Evolutionary conservation across 2,888 invertebrate species (phyloP), one percentile per base, ranked within the genome.

Genomic region (Dolichopus griseipennis): DNA sequence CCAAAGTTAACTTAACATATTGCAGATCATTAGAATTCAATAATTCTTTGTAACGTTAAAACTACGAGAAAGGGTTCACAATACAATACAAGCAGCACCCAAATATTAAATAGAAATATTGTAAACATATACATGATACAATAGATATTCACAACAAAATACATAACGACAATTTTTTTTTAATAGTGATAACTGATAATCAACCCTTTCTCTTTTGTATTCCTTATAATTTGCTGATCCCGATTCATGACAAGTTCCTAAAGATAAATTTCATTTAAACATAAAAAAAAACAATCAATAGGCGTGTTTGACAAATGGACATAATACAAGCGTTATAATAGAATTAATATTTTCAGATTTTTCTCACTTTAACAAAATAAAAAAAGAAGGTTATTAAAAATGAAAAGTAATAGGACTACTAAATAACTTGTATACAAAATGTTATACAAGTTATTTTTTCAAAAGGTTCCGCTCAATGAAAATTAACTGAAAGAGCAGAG

Each of bases 281-380:
- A 1, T 5, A 10, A 10, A 10, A 12, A 2, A 10, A 37, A 52
- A 52, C 52, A 12, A 52, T 52, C 52, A 52, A 52, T 15, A 52
- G 52, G 52, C 52, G 52, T 15, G 52, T 12, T 52, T 52, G 52
- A 52, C 52, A 52, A 52, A 52, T 52, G 52, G 52, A 52, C 52
- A 52, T 15, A 15, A 52, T 52, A 52, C 18, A 52, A 52, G 12
- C 15, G 52, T 52, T 27, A 52, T 52, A 52, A 52, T 52, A 52
- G 18, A 18, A 52, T 52, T 12, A 37, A 52, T 18, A 52, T 6
- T 52, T 18, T 52, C 52, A 52, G 52, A 10, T 37, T 37, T 37
- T 37, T 37, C 52, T 52, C 15, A 52, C 15, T 52, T 15, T 12
- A 15, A n/a, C n/a, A n/a, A n/a, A n/a, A n/a, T n/a, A n/a, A n/a